Evolutionary conservation across 1,140 invertebrate species (phyloP).

Genomic region (Anastatus disparis): DNA sequence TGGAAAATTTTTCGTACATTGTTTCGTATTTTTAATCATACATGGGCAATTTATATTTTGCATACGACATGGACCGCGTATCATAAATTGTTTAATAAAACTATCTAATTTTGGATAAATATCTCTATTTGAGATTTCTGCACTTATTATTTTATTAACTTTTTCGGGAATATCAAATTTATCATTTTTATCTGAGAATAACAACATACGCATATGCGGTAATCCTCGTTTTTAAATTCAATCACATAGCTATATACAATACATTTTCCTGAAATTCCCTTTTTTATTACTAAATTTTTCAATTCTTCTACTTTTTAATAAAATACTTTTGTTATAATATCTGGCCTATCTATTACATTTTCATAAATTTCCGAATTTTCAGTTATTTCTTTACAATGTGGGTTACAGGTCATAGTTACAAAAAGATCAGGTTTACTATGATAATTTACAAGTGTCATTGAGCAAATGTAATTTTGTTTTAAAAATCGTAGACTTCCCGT

Average conservation of each 20-base stretch:
- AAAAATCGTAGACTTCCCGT: background rate
- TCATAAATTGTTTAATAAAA: no score
- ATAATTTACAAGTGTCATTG: background rate
- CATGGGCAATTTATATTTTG: background rate
- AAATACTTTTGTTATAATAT: background rate
- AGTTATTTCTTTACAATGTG: background rate
- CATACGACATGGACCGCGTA: background rate
- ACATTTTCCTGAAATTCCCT: background rate
- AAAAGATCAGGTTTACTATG: background rate
- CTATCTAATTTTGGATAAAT: background rate
- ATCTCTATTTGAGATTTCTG: background rate
- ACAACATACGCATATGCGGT: conserved; percentile 11
- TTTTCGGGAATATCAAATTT: background rate
- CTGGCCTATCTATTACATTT: background rate
- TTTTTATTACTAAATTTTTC: background rate
- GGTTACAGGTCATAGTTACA: conserved; percentile 5
- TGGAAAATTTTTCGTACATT: background rate
- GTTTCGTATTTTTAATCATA: background rate
- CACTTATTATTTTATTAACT: background rate
- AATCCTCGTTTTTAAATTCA: background rate
- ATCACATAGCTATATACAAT: background rate
- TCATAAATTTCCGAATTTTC: background rate
- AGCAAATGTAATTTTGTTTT: background rate
- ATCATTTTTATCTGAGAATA: background rate
- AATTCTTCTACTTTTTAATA: background rate